Percentiles rank a stretch among this genome's conserved stretches.
Evolutionary conservation across 2,888 invertebrate genomes (phyloP).

Genomic region (Unio pictorum): DNA sequence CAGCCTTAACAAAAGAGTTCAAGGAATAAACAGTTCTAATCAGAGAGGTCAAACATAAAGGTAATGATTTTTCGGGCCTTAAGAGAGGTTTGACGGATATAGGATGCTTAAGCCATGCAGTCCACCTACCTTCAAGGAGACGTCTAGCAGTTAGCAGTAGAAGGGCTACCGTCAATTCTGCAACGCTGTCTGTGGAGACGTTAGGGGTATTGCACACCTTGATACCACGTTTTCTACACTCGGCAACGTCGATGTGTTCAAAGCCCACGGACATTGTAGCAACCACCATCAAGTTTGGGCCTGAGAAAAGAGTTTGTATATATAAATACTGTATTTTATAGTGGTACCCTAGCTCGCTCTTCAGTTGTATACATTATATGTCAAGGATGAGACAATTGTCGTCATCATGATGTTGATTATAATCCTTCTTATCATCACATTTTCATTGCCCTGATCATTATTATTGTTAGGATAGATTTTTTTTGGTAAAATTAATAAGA

Average conservation of each 20-base stretch:
- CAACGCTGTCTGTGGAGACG: constrained; percentile 84
- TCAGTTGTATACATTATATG: no score
- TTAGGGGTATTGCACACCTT: constrained; percentile 91
- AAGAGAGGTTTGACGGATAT: not conserved
- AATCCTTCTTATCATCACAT: no score
- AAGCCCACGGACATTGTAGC: constrained; percentile 93
- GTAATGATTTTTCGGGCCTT: constrained; percentile 1
- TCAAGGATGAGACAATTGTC: no score
- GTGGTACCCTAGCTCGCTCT: no score
- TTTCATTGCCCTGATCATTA: no score
- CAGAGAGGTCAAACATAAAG: no score
- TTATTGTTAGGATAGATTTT: no score
- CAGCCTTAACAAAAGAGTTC: not conserved
- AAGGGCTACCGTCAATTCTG: constrained; percentile 89
- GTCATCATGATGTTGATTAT: no score
- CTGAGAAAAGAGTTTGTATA: constrained; percentile 63
- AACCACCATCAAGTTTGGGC: constrained; percentile 84
- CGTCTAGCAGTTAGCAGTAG: constrained; percentile 87
- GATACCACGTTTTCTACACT: constrained; percentile 81
- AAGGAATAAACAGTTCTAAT: not conserved
- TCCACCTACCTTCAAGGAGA: constrained; percentile 70
- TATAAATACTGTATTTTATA: no score
- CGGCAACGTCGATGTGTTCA: constrained; percentile 87
- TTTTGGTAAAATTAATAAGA: no score
- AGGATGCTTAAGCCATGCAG: no score